Conservation (phyloP, 2,888 invertebrate species). For the Xanthostigma xanthostigma region DNA sequence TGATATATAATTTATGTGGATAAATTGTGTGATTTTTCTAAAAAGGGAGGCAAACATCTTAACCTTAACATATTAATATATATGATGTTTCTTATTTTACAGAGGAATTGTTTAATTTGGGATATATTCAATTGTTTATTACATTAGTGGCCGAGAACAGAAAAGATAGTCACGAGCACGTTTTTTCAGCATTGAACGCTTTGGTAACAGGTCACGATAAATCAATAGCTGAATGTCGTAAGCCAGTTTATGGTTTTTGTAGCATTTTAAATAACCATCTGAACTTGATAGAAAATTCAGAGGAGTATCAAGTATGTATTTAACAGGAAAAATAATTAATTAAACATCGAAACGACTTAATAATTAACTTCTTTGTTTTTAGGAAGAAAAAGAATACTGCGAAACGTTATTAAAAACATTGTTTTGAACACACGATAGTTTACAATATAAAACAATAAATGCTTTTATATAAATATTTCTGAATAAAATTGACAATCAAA, state of each 20-base stretch:
- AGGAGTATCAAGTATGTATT: conserved; percentile 27
- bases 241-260: conserved; percentile 27
- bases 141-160: conserved; percentile 14
- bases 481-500: too few relatives aligned
- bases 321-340: neutral
- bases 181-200: conserved; percentile 30
- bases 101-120: conserved; percentile 14
- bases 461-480: neutral
- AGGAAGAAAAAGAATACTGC: conserved; percentile 18
- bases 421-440: too few relatives aligned
- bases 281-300: conserved; percentile 25
- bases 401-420: conserved; percentile 11
- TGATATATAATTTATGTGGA: too few relatives aligned
- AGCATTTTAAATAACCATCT: conserved; percentile 26
- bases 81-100: neutral
- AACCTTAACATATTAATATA: too few relatives aligned
- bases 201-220: conserved; percentile 29
- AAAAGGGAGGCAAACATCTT: too few relatives aligned
- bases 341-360: neutral
- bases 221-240: conserved; percentile 27
- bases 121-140: conserved; percentile 15
- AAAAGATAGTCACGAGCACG: conserved; percentile 31
- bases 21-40: too few relatives aligned
- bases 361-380: conserved; percentile 7
- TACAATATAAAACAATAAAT: neutral